phyloP scores from a whole-genome alignment of 2,888 invertebrate genomes.

The Selenia dentaria region DNA sequence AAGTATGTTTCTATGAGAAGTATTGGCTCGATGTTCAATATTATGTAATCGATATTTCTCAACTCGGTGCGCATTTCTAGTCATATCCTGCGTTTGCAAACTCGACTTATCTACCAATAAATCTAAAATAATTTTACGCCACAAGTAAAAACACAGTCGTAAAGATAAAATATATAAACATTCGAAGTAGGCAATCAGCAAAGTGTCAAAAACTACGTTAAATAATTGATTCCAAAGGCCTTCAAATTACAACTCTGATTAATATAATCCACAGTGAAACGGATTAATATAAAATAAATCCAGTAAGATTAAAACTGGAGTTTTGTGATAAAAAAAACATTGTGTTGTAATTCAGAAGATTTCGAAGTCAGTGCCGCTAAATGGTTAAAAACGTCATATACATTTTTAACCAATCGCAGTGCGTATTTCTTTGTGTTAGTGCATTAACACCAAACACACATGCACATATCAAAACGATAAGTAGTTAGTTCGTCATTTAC shows the following conservation, averaged over 20 bases:
- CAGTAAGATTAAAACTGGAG: slow-evolving; percentile 60
- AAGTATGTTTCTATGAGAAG: too few relatives aligned
- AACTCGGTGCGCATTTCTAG: too few relatives aligned
- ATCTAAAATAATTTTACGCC: slow-evolving; percentile 2
- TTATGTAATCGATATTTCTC: too few relatives aligned
- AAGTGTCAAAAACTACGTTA: slow-evolving; percentile 37
- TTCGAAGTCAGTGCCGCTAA: not conserved
- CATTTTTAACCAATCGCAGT: slow-evolving; percentile 28
- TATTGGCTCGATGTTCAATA: too few relatives aligned
- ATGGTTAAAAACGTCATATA: slow-evolving; percentile 1
- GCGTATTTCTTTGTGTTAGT: slow-evolving; percentile 25
- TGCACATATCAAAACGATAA: slow-evolving; percentile 21
- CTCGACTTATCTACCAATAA: not conserved
- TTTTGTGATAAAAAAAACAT: slow-evolving; percentile 53
- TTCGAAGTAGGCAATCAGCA: slow-evolving; percentile 42
- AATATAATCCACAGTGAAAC: slow-evolving; percentile 55
- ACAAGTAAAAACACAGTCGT: slow-evolving; percentile 39
- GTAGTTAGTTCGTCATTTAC: slow-evolving; percentile 50
- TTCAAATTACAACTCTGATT: slow-evolving; percentile 71
- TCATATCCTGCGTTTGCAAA: too few relatives aligned
- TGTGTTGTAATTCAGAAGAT: slow-evolving; percentile 22
- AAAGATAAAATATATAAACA: slow-evolving; percentile 44
- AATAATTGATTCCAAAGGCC: slow-evolving; percentile 49
- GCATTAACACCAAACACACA: slow-evolving; percentile 15
- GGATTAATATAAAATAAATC: slow-evolving; percentile 62